These are phyloP conservation scores for Novumbra hubbsi DNA, from an alignment of 2,797 vertebrate species.

Conservation along the genomic window DNA sequence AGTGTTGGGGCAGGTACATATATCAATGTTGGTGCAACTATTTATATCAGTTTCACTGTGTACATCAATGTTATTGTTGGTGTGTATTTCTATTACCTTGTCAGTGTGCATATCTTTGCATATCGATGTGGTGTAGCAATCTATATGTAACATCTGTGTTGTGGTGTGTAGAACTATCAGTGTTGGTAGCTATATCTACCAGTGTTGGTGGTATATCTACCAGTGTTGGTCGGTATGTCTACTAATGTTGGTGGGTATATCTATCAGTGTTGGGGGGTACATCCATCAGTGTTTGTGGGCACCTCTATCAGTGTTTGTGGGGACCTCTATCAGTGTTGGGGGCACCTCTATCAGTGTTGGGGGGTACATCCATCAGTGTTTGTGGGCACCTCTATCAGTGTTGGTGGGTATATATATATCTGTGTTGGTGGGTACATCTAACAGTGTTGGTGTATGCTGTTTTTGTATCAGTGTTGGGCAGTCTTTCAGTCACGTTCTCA, in stretches of 20 bases:
- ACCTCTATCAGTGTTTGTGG: background rate
- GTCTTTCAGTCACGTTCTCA: background rate
- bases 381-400: background rate
- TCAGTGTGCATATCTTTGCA: too few species aligned
- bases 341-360: background rate
- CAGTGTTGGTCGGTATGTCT: background rate
- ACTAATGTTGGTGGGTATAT: background rate
- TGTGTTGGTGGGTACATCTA: background rate
- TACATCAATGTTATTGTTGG: too few species aligned
- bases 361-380: background rate
- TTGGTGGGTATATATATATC: background rate
- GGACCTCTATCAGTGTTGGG: background rate
- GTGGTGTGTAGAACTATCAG: background rate
- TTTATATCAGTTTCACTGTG: too few species aligned
- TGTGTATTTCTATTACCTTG: too few species aligned
- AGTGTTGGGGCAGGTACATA: too few species aligned
- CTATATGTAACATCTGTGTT: background rate
- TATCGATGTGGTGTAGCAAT: too few species aligned
- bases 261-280: background rate
- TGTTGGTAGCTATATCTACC: background rate
- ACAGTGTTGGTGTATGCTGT: background rate
- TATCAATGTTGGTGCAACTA: too few species aligned
- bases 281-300: background rate
- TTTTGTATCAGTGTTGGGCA: background rate
- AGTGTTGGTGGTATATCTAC: background rate